A percentile compares a stretch with the other conserved stretches of the same genome.
These are phyloP conservation scores for Dromiciops gliroides DNA, from an alignment of 2,113 vertebrate species.

Conservation along the genomic window DNA sequence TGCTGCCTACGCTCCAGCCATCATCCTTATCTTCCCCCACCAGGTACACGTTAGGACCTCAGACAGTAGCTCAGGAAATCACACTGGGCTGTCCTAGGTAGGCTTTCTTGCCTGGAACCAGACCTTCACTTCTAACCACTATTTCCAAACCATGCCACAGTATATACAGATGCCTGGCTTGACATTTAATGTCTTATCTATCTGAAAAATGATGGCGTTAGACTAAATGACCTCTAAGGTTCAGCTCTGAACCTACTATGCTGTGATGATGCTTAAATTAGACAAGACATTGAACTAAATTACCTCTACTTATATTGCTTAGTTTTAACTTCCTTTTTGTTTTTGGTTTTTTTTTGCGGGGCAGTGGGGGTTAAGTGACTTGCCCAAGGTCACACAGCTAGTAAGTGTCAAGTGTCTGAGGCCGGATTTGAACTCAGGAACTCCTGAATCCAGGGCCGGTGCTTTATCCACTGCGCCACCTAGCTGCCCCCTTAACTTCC, in stretches of 20 bases:
- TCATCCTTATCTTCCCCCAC: not conserved
- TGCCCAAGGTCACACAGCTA: no score
- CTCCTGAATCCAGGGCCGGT: no score
- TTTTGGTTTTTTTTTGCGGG: no score
- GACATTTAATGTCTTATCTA: not conserved
- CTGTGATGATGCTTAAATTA: not conserved
- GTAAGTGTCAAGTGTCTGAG: no score
- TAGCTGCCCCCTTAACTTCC: no score
- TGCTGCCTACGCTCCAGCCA: not conserved
- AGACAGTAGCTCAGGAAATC: not conserved
- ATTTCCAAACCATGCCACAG: not conserved
- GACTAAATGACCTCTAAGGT: not conserved
- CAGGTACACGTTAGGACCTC: not conserved
- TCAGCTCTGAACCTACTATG: not conserved
- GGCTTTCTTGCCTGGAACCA: not conserved
- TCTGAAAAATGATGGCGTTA: not conserved
- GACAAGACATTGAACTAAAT: not conserved
- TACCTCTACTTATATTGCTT: not conserved
- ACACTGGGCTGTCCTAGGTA: not conserved
- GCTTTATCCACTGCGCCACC: no score
- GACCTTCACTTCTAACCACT: not conserved
- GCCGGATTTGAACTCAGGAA: no score
- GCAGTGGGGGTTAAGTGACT: no score
- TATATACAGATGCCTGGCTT: not conserved
- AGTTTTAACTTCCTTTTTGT: not conserved